Evolutionary conservation across 2,888 invertebrate species (phyloP), one percentile per base, ranked within the genome.

Genomic region (Lithosia quadra): DNA sequence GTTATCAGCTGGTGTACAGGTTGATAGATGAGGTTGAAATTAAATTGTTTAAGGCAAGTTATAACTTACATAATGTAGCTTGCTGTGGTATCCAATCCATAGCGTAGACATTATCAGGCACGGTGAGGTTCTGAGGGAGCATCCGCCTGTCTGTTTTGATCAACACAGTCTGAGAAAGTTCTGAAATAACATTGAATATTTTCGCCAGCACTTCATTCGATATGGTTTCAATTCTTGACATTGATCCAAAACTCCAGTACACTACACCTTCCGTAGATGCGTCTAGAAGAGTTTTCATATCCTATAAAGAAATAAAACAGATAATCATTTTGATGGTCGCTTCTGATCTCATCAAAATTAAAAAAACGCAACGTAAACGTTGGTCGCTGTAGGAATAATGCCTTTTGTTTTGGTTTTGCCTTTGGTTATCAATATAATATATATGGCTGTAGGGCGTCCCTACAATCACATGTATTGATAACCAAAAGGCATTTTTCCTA

Each of bases 231-330:
- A 95, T 95, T 28, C 93, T 86, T 0, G 96, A 90, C 94, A 96
- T 95, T 9, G 96, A 96, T 13, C 96, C 96, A 79, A 96, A 95
- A 74, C 95, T 95, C 90, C 96, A 95, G 82, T 95, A 96, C 68
- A 96, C 95, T 33, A 96, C 92, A 18, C 95, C 96, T 67, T 95
- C 92, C 21, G 84, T 81, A 0, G 95, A 92, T 36, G 89, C 90
- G 76, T 95, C 94, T 67, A 95, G 74, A 59, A 94, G 84, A 15
- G 85, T 81, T 79, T 94, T 90, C 76, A 95, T 86, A 18, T 94
- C 91, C 95, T 95, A 13, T 49, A 67, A 69, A 67, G n/a, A 22
- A 73, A 73, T 58, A 71, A 69, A 53, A 53, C 0, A 57, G 9
- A 10, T 15, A n/a, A n/a, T n/a, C n/a, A n/a, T n/a, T n/a, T n/a